Base-by-base conservation (phyloP, 2,888 invertebrate genomes). In the Magallana nippona region DNA sequence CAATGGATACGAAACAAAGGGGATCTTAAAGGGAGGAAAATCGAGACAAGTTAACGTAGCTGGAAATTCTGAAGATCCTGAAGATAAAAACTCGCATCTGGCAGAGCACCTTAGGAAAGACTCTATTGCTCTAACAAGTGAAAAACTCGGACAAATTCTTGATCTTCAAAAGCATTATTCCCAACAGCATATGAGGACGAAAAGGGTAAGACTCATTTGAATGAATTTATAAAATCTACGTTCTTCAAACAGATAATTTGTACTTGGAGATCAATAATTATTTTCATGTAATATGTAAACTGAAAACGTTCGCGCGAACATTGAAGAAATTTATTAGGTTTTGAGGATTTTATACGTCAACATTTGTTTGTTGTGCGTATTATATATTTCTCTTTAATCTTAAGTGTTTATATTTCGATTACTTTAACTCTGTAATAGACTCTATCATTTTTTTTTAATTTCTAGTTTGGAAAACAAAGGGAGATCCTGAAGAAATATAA, bases 61-160 rank as follows among this genome's bases (percentile, higher is more conserved):
- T 58, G 82, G 79, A 17, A 56, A 22, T 22, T 32, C 63, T 27
- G 15, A 22, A 10, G 32, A n/a, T 55, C 27, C 15, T n/a, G 63
- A 79, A 10, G 13, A 56, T 27, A 13, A 58, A 62, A 56, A 22
- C 13, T 79, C 78, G 15, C 19, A 56, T 32, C 77, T 85, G 22
- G 81, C 88, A 10, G 87, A 89, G 13, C 89, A 90, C 81, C 85
- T 91, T 0, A 84, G 90, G 62, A 89, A 89, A 71, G 91, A 92
- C 80, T 92, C 92, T 0, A 89, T 91, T 19, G 91, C 91, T 2
- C 78, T 92, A 56, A 90, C 90, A 79, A 88, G 87, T 63, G 88
- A 89, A 81, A 89, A 89, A 78, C 83, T 90, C 60, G 88, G 87
- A 11, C 85, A 87, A 5, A 83, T 89, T 15, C 84, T 84, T 1